These are phyloP conservation scores for Lithobates sylvaticus DNA, from an alignment of 2,797 vertebrate species.

Conservation along the genomic window DNA sequence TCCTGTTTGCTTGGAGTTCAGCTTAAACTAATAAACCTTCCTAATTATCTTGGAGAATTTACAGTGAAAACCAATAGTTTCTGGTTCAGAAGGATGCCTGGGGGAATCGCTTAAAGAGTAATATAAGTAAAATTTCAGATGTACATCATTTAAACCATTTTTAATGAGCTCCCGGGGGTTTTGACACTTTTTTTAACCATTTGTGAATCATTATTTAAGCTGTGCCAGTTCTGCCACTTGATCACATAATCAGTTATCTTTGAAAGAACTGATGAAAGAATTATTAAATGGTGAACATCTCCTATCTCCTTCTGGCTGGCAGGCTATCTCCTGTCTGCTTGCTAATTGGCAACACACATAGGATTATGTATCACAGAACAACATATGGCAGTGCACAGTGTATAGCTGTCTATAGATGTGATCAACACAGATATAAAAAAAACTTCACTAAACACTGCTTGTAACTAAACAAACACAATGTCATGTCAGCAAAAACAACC, in stretches of 20 bases:
- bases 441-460: neutral
- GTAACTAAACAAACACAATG: neutral
- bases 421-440: neutral
- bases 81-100: neutral
- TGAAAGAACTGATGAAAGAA: neutral
- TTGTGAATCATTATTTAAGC: neutral
- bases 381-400: slow-evolving; percentile 9
- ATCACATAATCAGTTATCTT: neutral
- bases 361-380: slow-evolving; percentile 14
- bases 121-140: neutral
- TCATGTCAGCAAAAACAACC: too few relatives aligned
- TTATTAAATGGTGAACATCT: neutral
- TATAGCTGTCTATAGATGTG: neutral
- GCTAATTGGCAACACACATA: slow-evolving; percentile 25
- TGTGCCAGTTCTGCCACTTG: neutral
- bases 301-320: slow-evolving; percentile 23
- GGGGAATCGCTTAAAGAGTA: neutral
- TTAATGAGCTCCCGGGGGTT: slow-evolving; percentile 14
- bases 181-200: neutral
- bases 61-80: neutral
- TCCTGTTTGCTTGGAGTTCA: neutral
- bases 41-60: neutral
- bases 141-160: neutral
- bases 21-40: neutral
- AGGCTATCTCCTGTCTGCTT: slow-evolving; percentile 8